These are phyloP conservation scores for Cantharis nigra DNA, from an alignment of 2,888 invertebrate species.

Conservation along the genomic window DNA sequence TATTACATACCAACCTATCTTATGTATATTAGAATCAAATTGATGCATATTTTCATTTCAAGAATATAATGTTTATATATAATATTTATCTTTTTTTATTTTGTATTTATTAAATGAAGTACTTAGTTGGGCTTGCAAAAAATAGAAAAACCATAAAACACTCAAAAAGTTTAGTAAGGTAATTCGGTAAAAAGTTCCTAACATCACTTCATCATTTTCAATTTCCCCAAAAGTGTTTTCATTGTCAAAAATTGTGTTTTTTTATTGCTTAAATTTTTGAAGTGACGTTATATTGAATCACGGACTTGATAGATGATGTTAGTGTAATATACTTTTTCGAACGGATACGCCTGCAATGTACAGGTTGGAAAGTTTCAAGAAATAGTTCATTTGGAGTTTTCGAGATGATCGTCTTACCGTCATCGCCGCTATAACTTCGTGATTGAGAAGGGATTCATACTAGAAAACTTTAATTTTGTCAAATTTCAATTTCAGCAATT, in stretches of 20 bases:
- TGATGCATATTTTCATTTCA: too few species aligned
- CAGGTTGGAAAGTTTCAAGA: background rate
- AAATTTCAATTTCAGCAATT: background rate
- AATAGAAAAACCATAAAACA: background rate
- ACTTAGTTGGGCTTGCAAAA: too few species aligned
- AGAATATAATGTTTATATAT: background rate
- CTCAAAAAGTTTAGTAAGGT: background rate
- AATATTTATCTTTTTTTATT: background rate
- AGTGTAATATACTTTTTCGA: background rate
- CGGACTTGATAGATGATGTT: background rate
- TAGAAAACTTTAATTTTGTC: background rate
- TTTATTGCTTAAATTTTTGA: background rate
- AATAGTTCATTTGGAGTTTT: background rate
- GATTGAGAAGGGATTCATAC: background rate
- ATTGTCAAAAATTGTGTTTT: background rate
- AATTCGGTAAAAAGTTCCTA: background rate
- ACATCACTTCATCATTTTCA: background rate
- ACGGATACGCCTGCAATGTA: background rate
- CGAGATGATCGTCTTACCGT: background rate
- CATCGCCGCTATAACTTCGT: background rate
- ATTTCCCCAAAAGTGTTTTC: background rate
- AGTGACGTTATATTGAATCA: background rate
- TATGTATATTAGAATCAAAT: background rate
- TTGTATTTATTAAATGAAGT: too few species aligned
- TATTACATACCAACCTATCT: background rate